Evolutionary conservation across 1,140 invertebrate species (phyloP).

Genomic region (Caligus rogercresseyi): DNA sequence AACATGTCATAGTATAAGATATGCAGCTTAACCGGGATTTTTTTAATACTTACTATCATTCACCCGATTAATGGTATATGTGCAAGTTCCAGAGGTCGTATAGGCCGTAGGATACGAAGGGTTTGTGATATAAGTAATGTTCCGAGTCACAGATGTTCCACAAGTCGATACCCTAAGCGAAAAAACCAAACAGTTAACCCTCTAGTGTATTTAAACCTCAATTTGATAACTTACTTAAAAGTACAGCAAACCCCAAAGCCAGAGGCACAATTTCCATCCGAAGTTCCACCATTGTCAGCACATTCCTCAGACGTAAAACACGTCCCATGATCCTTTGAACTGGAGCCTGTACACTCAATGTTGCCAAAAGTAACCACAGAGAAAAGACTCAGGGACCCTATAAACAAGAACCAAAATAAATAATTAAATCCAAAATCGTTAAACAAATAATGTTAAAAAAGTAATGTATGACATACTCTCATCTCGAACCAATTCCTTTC

Average conservation of each 20-base stretch:
- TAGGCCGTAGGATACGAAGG: not conserved
- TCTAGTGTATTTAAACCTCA: not conserved
- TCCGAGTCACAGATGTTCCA: not conserved
- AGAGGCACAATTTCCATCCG: conserved; percentile 24
- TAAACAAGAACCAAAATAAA: too few species aligned
- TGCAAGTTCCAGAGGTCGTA: not conserved
- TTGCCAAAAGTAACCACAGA: conserved; percentile 53
- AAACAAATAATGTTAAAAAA: not conserved
- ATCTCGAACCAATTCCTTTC: not conserved
- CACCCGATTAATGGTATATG: not conserved
- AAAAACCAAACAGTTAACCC: conserved; percentile 25
- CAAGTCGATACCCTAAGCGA: not conserved
- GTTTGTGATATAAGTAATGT: not conserved
- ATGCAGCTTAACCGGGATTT: not conserved
- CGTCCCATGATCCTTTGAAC: conserved; percentile 37
- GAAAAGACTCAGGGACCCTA: conserved; percentile 34
- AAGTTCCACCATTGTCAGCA: conserved; percentile 23
- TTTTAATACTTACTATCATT: not conserved
- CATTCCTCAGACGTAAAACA: conserved; percentile 38
- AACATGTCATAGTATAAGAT: too few species aligned
- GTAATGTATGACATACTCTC: not conserved
- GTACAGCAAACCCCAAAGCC: conserved; percentile 28
- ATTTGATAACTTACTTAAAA: conserved; percentile 22
- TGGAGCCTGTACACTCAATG: conserved; percentile 36
- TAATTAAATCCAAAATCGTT: not conserved